Conservation (phyloP, 1,140 invertebrate species). For the Melitaea cinxia region DNA sequence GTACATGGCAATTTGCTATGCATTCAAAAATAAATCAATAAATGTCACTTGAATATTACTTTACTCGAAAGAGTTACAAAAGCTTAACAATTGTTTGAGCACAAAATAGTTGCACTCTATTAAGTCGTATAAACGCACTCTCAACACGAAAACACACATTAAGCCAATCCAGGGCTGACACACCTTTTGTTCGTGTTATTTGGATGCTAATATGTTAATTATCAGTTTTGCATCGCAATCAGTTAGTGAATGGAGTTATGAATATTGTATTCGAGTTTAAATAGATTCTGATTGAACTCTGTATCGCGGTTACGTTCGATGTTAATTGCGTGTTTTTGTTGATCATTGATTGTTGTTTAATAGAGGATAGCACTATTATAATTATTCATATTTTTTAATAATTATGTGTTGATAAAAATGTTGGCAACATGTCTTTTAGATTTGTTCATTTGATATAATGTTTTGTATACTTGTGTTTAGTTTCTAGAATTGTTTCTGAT, state of each 20-base stretch:
- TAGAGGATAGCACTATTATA: neutral
- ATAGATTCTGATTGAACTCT: constrained; percentile 17
- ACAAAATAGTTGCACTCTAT: neutral
- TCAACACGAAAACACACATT: constrained; percentile 21
- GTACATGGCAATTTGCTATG: too few relatives aligned
- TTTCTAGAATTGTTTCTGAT: too few relatives aligned
- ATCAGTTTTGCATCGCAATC: constrained; percentile 15
- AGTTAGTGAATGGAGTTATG: constrained; percentile 18
- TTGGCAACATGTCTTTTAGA: neutral
- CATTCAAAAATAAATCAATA: too few relatives aligned
- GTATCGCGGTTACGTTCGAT: neutral
- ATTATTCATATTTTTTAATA: neutral
- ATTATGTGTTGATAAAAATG: too few relatives aligned
- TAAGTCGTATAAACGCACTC: neutral
- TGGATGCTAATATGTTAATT: constrained; percentile 27
- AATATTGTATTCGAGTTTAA: constrained; percentile 28
- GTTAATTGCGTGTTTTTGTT: neutral
- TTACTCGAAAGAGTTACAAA: too few relatives aligned
- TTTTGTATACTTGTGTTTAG: too few relatives aligned
- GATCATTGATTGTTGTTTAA: constrained; percentile 2
- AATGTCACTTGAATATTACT: too few relatives aligned
- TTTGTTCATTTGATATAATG: too few relatives aligned
- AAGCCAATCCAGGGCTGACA: constrained; percentile 10
- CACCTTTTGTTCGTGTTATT: constrained; percentile 28
- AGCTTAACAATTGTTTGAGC: too few relatives aligned